Evolutionary conservation across 2,888 invertebrate species (phyloP), one percentile per base, ranked within the genome.

Genomic region (Mantis religiosa): DNA sequence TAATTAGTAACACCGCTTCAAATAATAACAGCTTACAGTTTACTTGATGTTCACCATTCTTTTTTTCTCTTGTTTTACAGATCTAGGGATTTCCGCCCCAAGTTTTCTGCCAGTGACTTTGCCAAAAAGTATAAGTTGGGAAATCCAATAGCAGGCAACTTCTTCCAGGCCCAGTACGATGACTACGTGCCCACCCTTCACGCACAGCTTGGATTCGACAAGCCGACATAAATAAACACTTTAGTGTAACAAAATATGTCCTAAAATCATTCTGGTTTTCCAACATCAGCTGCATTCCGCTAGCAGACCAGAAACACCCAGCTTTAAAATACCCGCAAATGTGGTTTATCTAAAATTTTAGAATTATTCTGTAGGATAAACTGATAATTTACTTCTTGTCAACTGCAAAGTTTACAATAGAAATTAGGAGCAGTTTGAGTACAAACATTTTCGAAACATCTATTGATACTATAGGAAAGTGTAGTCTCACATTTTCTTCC

Each of bases 131-230:
- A 98, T 93, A 95, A 95, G 2, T 93, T 98, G 25, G 97, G 97
- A 0, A 93, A 95, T 87, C 98, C 98, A 0, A 94, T 98, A 28
- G 97, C 97, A 88, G 98, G 97, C 27, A 98, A 98, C 92, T 96
- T 98, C 92, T 98, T 96, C 92, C 96, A 97, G 92, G 98, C 98
- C 0, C 95, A 97, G 92, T 98, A 95, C 93, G 98, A 98, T 92
- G 97, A 97, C 91, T 98, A 98, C 92, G 98, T 98, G 0, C 98
- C 98, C 0, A 95, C 95, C 89, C 93, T 98, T 7, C 97, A 98
- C 93, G 96, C 97, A 92, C 97, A 98, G 92, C 94, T 98, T 90
- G 95, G 95, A 15, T 95, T 89, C 54, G 88, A 90, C 83, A 30
- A 20, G 7, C n/a, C n/a, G 0, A 71, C 25, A 71, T 71, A 71